These are phyloP conservation scores for Lithobius niger DNA, from an alignment of 1,140 invertebrate species.

Conservation along the genomic window DNA sequence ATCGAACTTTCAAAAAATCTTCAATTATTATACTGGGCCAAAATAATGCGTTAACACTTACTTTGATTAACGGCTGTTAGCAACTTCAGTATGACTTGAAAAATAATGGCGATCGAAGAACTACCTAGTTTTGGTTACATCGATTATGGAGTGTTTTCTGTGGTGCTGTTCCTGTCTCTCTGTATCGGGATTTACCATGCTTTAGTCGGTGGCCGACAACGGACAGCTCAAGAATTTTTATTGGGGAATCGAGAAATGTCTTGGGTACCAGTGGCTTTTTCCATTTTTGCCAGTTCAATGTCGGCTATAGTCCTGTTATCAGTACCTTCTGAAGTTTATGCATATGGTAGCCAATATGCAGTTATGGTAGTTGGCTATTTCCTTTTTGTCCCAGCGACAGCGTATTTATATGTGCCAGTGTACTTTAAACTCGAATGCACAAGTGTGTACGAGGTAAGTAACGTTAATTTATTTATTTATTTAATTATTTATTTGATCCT, in stretches of 20 bases:
- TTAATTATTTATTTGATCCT: too few relatives aligned
- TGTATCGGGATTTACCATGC: neutral
- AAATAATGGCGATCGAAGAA: too few relatives aligned
- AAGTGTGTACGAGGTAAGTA: neutral
- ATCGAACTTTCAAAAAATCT: too few relatives aligned
- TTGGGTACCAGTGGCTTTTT: neutral
- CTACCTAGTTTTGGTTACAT: too few relatives aligned
- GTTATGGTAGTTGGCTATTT: neutral
- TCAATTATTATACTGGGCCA: too few relatives aligned
- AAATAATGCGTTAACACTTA: too few relatives aligned
- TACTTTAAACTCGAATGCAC: neutral
- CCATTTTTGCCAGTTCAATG: neutral
- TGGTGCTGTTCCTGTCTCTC: neutral
- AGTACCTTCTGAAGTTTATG: neutral
- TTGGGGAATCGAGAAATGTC: neutral
- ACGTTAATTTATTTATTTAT: too few relatives aligned
- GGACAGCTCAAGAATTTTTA: neutral
- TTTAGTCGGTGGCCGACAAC: neutral
- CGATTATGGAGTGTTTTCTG: neutral
- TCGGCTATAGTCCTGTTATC: neutral
- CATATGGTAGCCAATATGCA: neutral
- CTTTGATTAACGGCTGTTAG: too few relatives aligned
- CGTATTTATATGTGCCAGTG: neutral
- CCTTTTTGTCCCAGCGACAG: neutral
- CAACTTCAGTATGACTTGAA: too few relatives aligned